These are phyloP conservation scores for Litoditis marina DNA, from an alignment of 2,888 invertebrate genomes.

Conservation along the genomic window DNA sequence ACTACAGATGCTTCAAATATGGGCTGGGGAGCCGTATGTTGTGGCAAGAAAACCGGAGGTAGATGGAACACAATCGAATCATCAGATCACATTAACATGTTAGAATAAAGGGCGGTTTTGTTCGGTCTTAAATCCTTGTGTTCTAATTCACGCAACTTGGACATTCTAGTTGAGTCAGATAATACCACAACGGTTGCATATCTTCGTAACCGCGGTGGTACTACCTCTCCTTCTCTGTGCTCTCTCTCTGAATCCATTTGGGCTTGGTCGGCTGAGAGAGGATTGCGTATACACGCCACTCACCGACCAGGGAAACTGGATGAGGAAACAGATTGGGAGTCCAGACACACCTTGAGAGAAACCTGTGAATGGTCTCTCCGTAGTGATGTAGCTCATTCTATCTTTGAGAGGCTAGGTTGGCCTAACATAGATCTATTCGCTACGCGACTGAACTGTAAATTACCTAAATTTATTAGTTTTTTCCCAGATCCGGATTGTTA, in stretches of 20 bases:
- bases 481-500: slow-evolving; percentile 11
- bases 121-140: background rate
- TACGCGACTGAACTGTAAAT: slow-evolving; percentile 10
- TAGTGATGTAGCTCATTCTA: background rate
- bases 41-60: slow-evolving; percentile 9
- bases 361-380: slow-evolving; percentile 3
- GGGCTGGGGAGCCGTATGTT: slow-evolving; percentile 8
- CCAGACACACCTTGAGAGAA: slow-evolving; percentile 4
- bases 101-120: slow-evolving; percentile 7
- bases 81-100: slow-evolving; percentile 2
- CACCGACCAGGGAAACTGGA: background rate
- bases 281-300: slow-evolving; percentile 1
- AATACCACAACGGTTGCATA: slow-evolving; percentile 8
- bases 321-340: slow-evolving; percentile 9
- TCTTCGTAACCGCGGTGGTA: slow-evolving; percentile 5
- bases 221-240: background rate
- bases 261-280: background rate
- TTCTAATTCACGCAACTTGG: background rate
- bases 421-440: slow-evolving; percentile 15
- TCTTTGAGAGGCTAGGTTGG: slow-evolving; percentile 2
- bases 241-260: background rate
- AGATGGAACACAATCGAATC: slow-evolving; percentile 1
- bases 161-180: slow-evolving; percentile 10
- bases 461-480: background rate
- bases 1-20: slow-evolving; percentile 6